Evolutionary conservation across 1,140 invertebrate genomes (phyloP).

Genomic region (Acromyrmex heyeri): DNA sequence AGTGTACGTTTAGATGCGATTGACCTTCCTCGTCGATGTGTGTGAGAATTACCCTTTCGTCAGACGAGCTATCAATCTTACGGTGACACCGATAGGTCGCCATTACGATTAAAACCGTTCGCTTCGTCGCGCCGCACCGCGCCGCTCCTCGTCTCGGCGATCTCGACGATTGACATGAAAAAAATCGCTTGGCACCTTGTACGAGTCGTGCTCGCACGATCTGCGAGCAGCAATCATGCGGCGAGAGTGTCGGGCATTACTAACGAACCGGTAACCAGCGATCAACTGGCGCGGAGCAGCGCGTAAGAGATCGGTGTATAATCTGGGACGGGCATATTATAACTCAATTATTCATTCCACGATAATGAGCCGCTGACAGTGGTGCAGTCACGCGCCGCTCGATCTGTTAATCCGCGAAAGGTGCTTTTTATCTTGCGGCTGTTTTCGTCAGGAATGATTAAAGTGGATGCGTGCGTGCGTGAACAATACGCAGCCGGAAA

Average conservation of each 20-base stretch:
- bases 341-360: constrained; percentile 59
- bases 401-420: constrained; percentile 38
- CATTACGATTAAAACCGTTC: constrained; percentile 59
- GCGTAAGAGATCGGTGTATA: constrained; percentile 20
- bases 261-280: constrained; percentile 51
- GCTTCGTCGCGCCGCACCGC: constrained; percentile 2
- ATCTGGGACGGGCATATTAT: constrained; percentile 49
- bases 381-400: constrained; percentile 24
- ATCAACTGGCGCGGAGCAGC: neutral
- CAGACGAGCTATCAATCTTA: constrained; percentile 74
- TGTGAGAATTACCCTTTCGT: constrained; percentile 74
- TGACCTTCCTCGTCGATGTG: constrained; percentile 64
- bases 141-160: constrained; percentile 23
- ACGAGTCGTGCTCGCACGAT: constrained; percentile 36
- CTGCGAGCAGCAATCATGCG: neutral
- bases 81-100: constrained; percentile 50
- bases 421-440: constrained; percentile 38
- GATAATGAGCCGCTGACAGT: constrained; percentile 57
- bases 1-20: constrained; percentile 63
- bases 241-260: constrained; percentile 17
- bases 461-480: constrained; percentile 4
- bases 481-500: constrained; percentile 29
- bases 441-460: constrained; percentile 34
- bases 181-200: constrained; percentile 44
- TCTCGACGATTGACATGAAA: constrained; percentile 44